Conservation (phyloP, 2,113 vertebrate genomes). For the Orientallactaga bullata region DNA sequence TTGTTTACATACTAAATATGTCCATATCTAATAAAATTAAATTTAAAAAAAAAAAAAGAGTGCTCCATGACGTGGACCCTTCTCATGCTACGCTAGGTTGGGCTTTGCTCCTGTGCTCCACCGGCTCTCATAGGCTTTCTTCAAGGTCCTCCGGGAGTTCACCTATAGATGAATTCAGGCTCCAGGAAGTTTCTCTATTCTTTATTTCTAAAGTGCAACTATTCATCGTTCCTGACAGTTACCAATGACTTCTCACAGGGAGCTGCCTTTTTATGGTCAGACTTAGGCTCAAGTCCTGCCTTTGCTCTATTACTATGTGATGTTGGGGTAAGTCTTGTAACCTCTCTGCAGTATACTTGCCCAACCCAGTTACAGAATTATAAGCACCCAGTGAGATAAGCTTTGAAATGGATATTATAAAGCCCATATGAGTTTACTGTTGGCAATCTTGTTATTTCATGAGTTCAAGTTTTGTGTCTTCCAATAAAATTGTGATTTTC, state of each 20-base stretch:
- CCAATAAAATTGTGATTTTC: not conserved
- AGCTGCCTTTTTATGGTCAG: not conserved
- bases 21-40: no score
- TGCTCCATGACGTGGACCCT: not conserved
- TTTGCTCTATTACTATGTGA: not conserved
- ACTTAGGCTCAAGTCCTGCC: not conserved
- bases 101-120: not conserved
- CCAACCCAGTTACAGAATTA: not conserved
- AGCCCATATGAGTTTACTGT: not conserved
- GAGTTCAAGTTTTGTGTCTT: not conserved
- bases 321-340: not conserved
- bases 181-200: not conserved
- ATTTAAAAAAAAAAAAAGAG: no score
- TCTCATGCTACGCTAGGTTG: not conserved
- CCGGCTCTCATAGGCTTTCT: not conserved
- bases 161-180: not conserved
- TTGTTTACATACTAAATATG: no score
- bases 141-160: not conserved
- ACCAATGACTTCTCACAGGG: not conserved
- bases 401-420: not conserved
- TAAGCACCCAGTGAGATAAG: not conserved
- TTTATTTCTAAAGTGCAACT: not conserved
- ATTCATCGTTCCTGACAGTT: not conserved
- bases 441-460: not conserved
- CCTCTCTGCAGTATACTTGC: not conserved